These are phyloP conservation scores for Scaptomyza hsui DNA, from an alignment of 1,140 invertebrate species.

Conservation along the genomic window DNA sequence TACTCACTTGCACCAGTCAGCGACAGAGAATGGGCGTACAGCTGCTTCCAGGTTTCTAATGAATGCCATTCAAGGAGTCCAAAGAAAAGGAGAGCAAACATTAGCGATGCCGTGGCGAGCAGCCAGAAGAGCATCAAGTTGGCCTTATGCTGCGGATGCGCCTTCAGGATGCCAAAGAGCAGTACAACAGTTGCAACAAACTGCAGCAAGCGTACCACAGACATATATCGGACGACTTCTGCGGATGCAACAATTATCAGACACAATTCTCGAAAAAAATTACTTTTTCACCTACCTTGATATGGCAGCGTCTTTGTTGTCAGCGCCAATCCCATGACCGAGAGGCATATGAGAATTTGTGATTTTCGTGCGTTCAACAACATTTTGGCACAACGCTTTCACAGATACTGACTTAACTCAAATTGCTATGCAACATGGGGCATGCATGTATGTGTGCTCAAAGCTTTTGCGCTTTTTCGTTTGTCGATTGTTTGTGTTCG, in stretches of 20 bases:
- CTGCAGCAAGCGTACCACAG: neutral
- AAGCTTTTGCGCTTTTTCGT: neutral
- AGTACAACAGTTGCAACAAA: neutral
- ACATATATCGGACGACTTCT: too few relatives aligned
- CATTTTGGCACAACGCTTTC: conserved; percentile 4
- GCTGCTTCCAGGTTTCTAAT: too few relatives aligned
- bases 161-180: conserved; percentile 11
- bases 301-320: neutral
- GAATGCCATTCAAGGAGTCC: neutral
- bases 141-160: conserved; percentile 8
- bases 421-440: neutral
- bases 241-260: neutral
- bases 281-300: neutral
- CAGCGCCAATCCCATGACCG: neutral
- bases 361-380: neutral
- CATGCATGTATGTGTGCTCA: neutral
- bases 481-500: neutral
- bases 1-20: neutral
- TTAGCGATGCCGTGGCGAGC: neutral
- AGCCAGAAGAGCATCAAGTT: conserved; percentile 26
- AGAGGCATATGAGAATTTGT: neutral
- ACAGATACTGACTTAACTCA: neutral
- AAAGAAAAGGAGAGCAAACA: neutral
- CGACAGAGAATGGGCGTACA: neutral
- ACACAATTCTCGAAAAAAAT: neutral